Evolutionary conservation across 1,140 invertebrate species (phyloP), one percentile per base, ranked within the genome.

Genomic region (Drosophila navojoa): DNA sequence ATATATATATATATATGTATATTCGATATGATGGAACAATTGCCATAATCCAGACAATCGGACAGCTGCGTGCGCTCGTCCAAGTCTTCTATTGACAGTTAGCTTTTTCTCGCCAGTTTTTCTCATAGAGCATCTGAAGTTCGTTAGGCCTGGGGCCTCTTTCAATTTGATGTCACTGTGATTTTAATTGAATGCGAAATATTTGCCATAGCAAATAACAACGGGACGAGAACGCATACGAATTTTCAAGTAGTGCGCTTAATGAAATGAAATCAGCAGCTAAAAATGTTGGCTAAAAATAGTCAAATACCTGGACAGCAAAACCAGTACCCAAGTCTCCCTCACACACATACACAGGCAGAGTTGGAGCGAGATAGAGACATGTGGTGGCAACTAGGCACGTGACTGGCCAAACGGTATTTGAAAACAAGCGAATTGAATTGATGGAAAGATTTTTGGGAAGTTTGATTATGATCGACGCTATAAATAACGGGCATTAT

Each of bases 221-320:
- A 49, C 29, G 64, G 11, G 29, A 7, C 6, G 49, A 45, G 44
- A 71, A 40, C 53, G 38, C 29, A 64, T 25, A 25, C 32, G 27
- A 52, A 38, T 55, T 40, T 40, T 63, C 59, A 81, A 81, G 76
- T 84, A 64, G 50, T 58, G 66, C 58, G 45, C 75, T 55, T 61
- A 70, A 76, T 70, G 64, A 66, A 86, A 81, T 87, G 81, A 85
- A 85, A 85, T 85, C 81, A 85, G 81, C 82, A 78, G 82, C 82
- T 85, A 85, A 87, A 85, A 87, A 86, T 85, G 74, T 87, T 76
- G 68, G 35, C 82, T 86, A 86, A 76, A 87, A 81, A 86, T 86
- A 86, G 81, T 60, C 75, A 63, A 82, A 72, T 58, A 47, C 59
- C 70, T 70, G 68, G 52, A 63, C 58, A 38, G 42, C 50, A 63